Percentiles rank a stretch among this genome's conserved stretches.
phyloP scores from a whole-genome alignment of 2,888 invertebrate species.

The Nomada hirtipes region DNA sequence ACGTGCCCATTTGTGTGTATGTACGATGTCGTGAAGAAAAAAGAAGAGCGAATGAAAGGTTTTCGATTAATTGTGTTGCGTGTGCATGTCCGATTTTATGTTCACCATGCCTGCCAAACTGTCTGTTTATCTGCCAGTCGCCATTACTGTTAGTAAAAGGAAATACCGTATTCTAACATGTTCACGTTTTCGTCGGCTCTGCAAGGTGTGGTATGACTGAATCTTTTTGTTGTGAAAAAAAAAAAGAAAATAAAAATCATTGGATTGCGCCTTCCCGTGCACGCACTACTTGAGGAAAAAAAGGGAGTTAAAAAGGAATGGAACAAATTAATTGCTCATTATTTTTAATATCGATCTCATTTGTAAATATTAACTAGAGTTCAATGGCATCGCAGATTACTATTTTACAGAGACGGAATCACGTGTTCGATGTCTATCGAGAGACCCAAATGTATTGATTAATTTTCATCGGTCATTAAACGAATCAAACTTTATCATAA shows the following conservation, averaged over 20 bases:
- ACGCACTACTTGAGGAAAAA: conserved; percentile 65
- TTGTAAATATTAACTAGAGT: conserved; percentile 75
- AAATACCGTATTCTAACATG: conserved; percentile 66
- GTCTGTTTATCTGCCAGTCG: conserved; percentile 82
- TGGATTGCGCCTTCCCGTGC: conserved; percentile 75
- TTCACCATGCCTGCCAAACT: conserved; percentile 81
- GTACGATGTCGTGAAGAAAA: conserved; percentile 31
- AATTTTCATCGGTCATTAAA: conserved; percentile 49
- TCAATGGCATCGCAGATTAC: conserved; percentile 54
- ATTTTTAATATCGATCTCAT: conserved; percentile 79
- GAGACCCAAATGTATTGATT: conserved; percentile 35
- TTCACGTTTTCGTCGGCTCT: conserved; percentile 73
- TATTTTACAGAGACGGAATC: conserved; percentile 13
- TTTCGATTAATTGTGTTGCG: conserved; percentile 70
- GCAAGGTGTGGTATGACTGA: conserved; percentile 74
- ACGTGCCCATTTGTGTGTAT: background rate
- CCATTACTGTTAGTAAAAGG: conserved; percentile 73
- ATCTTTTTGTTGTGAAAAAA: conserved; percentile 65
- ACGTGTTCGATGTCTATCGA: conserved; percentile 24
- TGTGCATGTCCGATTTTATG: conserved; percentile 74
- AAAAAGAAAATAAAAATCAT: conserved; percentile 52
- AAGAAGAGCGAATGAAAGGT: conserved; percentile 57
- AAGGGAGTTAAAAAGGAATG: conserved; percentile 36
- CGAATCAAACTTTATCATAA: conserved; percentile 24
- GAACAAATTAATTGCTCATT: conserved; percentile 76